Conservation (phyloP, 2,797 vertebrate genomes). For the Dallia pectoralis region DNA sequence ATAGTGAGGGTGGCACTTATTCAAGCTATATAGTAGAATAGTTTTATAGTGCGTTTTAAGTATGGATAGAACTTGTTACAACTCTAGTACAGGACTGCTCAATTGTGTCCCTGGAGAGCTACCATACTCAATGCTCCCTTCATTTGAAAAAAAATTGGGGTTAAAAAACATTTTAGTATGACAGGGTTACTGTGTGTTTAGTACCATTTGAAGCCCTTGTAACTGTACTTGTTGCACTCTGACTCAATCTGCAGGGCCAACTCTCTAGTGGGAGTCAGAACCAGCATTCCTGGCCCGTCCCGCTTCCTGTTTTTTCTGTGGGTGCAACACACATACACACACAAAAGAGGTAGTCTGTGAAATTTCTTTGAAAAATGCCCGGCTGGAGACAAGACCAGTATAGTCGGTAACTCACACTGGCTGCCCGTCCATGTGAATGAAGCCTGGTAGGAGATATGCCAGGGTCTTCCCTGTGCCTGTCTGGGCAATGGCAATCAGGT, state of each 20-base stretch:
- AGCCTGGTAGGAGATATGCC: conserved; percentile 92
- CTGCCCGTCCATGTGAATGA: conserved; percentile 94
- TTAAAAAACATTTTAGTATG: too few species aligned
- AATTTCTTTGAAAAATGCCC: background rate
- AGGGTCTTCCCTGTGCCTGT: conserved; percentile 96
- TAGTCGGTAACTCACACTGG: conserved; percentile 77
- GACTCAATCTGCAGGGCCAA: conserved; percentile 90
- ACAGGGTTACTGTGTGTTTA: background rate
- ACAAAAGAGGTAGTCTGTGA: background rate
- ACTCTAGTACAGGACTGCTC: too few species aligned
- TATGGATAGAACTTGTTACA: too few species aligned
- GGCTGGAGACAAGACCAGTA: background rate
- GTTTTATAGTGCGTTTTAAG: background rate
- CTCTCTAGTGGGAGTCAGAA: conserved; percentile 93
- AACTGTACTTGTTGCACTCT: conserved; percentile 91
- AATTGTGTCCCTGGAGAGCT: too few species aligned
- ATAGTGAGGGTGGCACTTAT: background rate
- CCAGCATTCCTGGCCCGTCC: conserved; percentile 91
- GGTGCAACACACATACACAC: background rate
- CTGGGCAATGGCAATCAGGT: conserved; percentile 95
- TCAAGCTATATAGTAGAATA: background rate
- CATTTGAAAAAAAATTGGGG: too few species aligned
- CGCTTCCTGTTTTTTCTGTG: conserved; percentile 72
- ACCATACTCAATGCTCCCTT: too few species aligned
- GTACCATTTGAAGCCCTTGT: conserved; percentile 90